These are phyloP conservation scores for Callinectes sapidus DNA, from an alignment of 2,888 invertebrate species.

Conservation along the genomic window DNA sequence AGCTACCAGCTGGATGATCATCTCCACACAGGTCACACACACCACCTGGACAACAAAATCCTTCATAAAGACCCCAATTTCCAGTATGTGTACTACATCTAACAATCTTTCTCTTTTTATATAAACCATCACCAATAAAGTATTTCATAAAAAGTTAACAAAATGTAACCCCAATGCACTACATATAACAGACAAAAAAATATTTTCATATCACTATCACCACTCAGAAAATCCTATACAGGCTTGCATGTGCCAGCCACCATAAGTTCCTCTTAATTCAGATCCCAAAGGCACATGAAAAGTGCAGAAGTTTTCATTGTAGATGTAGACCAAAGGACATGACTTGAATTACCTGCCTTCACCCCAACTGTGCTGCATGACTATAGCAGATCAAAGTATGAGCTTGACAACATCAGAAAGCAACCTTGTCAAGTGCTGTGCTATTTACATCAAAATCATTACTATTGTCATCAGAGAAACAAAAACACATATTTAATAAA, in stretches of 20 bases:
- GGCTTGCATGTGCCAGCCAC: not conserved
- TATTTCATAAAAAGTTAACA: not conserved
- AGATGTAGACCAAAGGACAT: too few species aligned
- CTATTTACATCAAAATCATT: too few species aligned
- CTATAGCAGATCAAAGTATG: too few species aligned
- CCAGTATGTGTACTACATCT: not conserved
- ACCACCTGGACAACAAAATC: constrained; percentile 31
- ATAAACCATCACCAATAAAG: not conserved
- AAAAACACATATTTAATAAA: too few species aligned
- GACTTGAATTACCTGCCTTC: too few species aligned
- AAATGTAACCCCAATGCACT: not conserved
- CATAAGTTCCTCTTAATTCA: too few species aligned
- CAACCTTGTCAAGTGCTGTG: too few species aligned
- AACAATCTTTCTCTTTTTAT: not conserved
- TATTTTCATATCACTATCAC: not conserved
- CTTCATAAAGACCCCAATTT: not conserved
- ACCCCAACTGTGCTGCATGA: too few species aligned
- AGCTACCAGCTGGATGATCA: constrained; percentile 24
- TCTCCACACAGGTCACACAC: constrained; percentile 59
- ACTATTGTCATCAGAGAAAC: too few species aligned
- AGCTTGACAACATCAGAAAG: too few species aligned
- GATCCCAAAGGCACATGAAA: too few species aligned
- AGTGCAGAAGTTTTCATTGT: too few species aligned
- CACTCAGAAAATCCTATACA: not conserved
- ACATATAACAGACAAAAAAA: not conserved